These are phyloP conservation scores for Crocallis elinguaria DNA, from an alignment of 2,888 invertebrate genomes.

Conservation along the genomic window DNA sequence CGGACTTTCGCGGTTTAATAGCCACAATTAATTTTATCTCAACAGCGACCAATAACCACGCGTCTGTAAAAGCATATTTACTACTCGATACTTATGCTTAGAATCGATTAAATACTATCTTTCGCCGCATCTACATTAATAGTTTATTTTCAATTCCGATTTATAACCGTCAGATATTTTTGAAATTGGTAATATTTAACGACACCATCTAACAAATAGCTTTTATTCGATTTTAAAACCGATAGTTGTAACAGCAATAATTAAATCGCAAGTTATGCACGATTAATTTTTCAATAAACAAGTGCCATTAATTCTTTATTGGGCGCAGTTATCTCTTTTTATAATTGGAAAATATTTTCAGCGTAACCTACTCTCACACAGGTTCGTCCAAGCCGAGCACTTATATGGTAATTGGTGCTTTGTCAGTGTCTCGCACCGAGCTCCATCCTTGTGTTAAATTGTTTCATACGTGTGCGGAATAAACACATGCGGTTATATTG, in stretches of 20 bases:
- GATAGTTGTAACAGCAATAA: conserved; percentile 42
- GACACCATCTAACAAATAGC: conserved; percentile 19
- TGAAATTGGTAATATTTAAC: conserved; percentile 7
- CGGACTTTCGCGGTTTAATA: conserved; percentile 79
- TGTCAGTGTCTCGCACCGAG: conserved; percentile 53
- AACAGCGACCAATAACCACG: conserved; percentile 61
- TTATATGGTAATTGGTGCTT: conserved; percentile 61
- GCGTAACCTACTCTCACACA: background rate
- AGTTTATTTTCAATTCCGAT: background rate
- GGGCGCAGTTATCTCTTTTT: conserved; percentile 56
- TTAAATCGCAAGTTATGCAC: conserved; percentile 47
- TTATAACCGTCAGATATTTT: conserved; percentile 2
- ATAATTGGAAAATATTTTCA: conserved; percentile 55
- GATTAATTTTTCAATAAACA: conserved; percentile 58
- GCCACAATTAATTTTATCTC: conserved; percentile 81
- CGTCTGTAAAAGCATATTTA: conserved; percentile 23
- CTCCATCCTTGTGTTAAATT: conserved; percentile 43
- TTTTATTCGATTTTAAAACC: conserved; percentile 14
- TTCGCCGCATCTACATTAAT: conserved; percentile 14
- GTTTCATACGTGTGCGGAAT: conserved; percentile 32
- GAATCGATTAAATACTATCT: conserved; percentile 21
- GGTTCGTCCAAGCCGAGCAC: conserved; percentile 32
- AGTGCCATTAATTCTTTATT: conserved; percentile 54
- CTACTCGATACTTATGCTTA: conserved; percentile 18
- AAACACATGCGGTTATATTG: conserved; percentile 18